Conservation (phyloP, 2,888 invertebrate genomes). For the Ennomos erosarius region DNA sequence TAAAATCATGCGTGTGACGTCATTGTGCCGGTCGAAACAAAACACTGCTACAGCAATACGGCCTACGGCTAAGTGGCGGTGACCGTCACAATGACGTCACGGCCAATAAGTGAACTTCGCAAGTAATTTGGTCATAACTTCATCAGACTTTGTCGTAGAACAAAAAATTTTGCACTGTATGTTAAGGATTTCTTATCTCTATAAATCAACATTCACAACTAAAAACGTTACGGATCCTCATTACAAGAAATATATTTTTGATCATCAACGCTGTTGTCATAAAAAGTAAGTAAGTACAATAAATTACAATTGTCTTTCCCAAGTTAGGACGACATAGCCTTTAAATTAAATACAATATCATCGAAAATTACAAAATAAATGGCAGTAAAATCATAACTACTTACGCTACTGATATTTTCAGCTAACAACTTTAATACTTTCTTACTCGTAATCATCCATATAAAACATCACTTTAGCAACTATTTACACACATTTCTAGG, state of each 20-base stretch:
- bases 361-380: constrained; percentile 8
- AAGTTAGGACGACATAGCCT: background rate
- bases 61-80: too few relatives aligned
- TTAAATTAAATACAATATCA: background rate
- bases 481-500: constrained; percentile 16
- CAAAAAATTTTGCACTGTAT: too few relatives aligned
- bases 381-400: constrained; percentile 26
- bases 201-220: too few relatives aligned
- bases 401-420: constrained; percentile 9
- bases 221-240: too few relatives aligned
- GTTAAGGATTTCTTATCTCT: too few relatives aligned
- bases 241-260: constrained; percentile 4
- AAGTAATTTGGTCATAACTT: too few relatives aligned
- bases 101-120: too few relatives aligned
- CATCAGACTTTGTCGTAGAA: too few relatives aligned
- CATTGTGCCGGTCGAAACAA: too few relatives aligned
- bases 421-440: constrained; percentile 12
- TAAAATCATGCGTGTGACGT: too few relatives aligned
- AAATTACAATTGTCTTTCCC: background rate
- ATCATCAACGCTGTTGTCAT: background rate
- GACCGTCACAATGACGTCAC: too few relatives aligned
- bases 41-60: too few relatives aligned
- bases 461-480: constrained; percentile 26
- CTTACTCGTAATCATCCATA: constrained; percentile 11
- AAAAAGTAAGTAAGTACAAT: background rate